These are phyloP conservation scores for Drosophila quinaria DNA, from an alignment of 2,888 invertebrate genomes.

Conservation along the genomic window DNA sequence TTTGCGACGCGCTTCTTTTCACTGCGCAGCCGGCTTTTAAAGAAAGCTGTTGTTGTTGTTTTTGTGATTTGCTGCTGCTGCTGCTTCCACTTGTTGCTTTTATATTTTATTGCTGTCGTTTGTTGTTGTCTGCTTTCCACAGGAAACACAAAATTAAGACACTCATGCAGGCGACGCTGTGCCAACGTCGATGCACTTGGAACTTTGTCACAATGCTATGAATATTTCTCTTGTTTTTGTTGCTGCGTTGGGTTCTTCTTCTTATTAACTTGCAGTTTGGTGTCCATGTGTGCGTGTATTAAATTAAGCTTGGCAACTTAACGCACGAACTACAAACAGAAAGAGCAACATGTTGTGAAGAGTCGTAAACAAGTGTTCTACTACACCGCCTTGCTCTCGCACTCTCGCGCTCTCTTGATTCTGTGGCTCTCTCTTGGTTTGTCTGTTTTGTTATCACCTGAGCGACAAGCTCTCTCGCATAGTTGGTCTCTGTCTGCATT, in stretches of 20 bases:
- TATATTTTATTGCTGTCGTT: conserved; percentile 37
- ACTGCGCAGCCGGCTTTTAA: conserved; percentile 61
- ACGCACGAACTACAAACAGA: conserved; percentile 34
- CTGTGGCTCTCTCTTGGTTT: conserved; percentile 9
- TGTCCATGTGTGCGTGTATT: conserved; percentile 37
- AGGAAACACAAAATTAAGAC: conserved; percentile 77
- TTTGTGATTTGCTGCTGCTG: conserved; percentile 19
- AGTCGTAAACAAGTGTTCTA: conserved; percentile 52
- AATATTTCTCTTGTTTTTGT: conserved; percentile 34
- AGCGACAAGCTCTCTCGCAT: conserved; percentile 42
- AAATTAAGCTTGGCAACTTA: conserved; percentile 48
- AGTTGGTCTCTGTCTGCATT: conserved; percentile 64
- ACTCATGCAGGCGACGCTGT: conserved; percentile 61
- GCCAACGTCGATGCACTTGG: conserved; percentile 62
- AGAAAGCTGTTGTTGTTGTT: conserved; percentile 43
- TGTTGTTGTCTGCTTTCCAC: conserved; percentile 55
- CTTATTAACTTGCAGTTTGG: conserved; percentile 27
- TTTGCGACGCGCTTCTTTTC: conserved; percentile 32
- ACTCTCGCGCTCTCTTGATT: conserved; percentile 15
- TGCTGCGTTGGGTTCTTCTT: conserved; percentile 31
- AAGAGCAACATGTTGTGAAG: conserved; percentile 47
- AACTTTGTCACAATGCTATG: conserved; percentile 48
- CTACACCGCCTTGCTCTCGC: conserved; percentile 16
- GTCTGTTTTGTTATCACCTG: conserved; percentile 69
- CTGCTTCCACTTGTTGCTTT: conserved; percentile 53